Conservation (phyloP, 2,888 invertebrate species). For the Cenopis cana region DNA sequence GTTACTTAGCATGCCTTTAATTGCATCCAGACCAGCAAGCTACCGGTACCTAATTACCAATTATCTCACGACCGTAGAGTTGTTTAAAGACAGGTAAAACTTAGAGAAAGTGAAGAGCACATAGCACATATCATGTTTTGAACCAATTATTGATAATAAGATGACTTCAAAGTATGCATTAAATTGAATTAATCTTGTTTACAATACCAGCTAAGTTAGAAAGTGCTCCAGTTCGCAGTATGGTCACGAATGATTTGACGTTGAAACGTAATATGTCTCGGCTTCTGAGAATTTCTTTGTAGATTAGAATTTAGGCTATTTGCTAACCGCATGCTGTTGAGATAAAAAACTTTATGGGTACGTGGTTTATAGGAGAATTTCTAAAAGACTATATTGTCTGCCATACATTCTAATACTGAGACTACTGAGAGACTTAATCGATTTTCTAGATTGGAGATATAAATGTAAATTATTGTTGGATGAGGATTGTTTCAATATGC, state of each 20-base stretch:
- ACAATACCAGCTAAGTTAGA: slow-evolving; percentile 50
- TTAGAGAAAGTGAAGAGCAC: slow-evolving; percentile 32
- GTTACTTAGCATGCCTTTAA: slow-evolving; percentile 22
- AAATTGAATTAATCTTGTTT: slow-evolving; percentile 47
- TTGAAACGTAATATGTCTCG: slow-evolving; percentile 24
- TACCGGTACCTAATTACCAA: slow-evolving; percentile 24
- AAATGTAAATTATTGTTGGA: neutral
- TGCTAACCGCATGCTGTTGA: slow-evolving; percentile 29
- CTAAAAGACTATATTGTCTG: neutral
- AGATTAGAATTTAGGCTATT: slow-evolving; percentile 24
- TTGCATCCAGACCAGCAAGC: slow-evolving; percentile 4
- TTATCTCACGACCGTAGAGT: slow-evolving; percentile 17
- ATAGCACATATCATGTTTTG: slow-evolving; percentile 33
- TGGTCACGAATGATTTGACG: slow-evolving; percentile 55
- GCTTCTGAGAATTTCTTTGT: slow-evolving; percentile 24
- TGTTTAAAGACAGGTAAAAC: slow-evolving; percentile 19
- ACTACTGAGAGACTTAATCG: too few species aligned
- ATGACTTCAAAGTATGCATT: slow-evolving; percentile 21
- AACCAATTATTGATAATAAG: slow-evolving; percentile 39
- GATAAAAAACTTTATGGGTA: neutral
- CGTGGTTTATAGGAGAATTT: neutral
- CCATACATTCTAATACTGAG: neutral
- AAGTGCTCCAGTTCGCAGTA: slow-evolving; percentile 55
- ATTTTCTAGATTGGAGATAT: neutral
- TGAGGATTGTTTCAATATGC: neutral